phyloP scores from a whole-genome alignment of 2,113 vertebrate genomes.

The Pelmatolapia mariae region DNA sequence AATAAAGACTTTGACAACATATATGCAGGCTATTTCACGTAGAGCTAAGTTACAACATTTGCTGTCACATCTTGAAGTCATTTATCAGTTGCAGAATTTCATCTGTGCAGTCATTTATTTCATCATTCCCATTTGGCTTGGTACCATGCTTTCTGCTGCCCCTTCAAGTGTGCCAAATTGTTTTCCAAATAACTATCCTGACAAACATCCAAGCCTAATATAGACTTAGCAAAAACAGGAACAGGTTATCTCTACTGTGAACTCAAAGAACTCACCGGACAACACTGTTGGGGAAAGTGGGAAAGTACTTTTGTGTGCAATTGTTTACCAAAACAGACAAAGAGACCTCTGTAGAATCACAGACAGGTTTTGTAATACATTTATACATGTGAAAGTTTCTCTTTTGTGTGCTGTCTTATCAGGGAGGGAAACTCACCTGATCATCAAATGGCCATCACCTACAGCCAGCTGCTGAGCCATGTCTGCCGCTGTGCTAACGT shows the following conservation, averaged over 20 bases:
- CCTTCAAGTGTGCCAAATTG: slow-evolving; percentile 3
- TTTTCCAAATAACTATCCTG: slow-evolving; percentile 9
- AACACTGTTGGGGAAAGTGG: background rate
- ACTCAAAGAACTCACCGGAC: background rate
- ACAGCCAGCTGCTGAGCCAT: slow-evolving; percentile 69
- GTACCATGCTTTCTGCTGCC: background rate
- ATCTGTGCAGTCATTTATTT: background rate
- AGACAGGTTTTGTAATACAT: background rate
- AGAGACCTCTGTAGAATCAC: background rate
- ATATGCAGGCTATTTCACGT: background rate
- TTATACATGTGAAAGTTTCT: background rate
- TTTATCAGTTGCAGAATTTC: background rate
- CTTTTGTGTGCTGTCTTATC: background rate
- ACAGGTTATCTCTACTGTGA: slow-evolving; percentile 17
- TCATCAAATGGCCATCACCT: slow-evolving; percentile 69
- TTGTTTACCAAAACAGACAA: fast-evolving
- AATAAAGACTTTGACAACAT: fast-evolving
- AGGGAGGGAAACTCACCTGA: slow-evolving; percentile 79
- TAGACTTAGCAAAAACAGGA: background rate
- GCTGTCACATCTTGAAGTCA: background rate
- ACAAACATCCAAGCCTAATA: slow-evolving; percentile 38
- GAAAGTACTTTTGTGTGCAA: background rate
- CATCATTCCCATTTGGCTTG: background rate
- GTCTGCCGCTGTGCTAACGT: slow-evolving; percentile 77
- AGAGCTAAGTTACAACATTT: background rate